Evolutionary conservation across 2,888 invertebrate genomes (phyloP), one percentile per base, ranked within the genome.

Genomic region (Ornithoptera priamus): DNA sequence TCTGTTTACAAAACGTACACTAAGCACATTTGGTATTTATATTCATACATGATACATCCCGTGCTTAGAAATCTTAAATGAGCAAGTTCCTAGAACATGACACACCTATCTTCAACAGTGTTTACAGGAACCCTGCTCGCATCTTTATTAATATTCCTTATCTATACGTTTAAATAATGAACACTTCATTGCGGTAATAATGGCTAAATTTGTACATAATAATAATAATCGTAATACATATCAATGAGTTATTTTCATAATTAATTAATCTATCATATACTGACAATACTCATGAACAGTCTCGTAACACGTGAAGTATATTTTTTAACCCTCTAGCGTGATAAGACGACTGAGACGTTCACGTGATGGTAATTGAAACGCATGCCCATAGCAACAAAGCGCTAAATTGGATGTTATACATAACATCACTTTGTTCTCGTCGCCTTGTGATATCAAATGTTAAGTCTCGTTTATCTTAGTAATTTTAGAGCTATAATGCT

Each of bases 51-150:
- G 67, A 70, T 69, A 64, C 67, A 42, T 60, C 56, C 24, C 7
- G 58, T 63, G 53, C 67, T 20, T 57, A 30, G 61, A 64, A 64
- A 61, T 67, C 67, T 64, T 61, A 70, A 70, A 70, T 60, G 20
- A 70, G 61, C 50, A 3, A 50, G 56, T 70, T 70, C 70, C 67
- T 61, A 57, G 70, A 67, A 70, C 60, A 61, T 70, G 67, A 70
- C 70, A 70, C 70, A 67, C 61, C 70, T 70, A 64, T 67, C 64
- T 65, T 39, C 36, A 58, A 60, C 67, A 7, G 63, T n/a, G 24
- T 67, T 65, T 67, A 36, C 64, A 46, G 67, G 18, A 64, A 67
- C 39, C 64, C 42, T 22, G 36, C 36, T 24, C 30, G 17, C 7
- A 36, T n/a, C n/a, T 62, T 59, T 59, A 63, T 56, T 67, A 42